Base-by-base conservation (phyloP, 2,113 vertebrate genomes). In the Oophaga pumilio region DNA sequence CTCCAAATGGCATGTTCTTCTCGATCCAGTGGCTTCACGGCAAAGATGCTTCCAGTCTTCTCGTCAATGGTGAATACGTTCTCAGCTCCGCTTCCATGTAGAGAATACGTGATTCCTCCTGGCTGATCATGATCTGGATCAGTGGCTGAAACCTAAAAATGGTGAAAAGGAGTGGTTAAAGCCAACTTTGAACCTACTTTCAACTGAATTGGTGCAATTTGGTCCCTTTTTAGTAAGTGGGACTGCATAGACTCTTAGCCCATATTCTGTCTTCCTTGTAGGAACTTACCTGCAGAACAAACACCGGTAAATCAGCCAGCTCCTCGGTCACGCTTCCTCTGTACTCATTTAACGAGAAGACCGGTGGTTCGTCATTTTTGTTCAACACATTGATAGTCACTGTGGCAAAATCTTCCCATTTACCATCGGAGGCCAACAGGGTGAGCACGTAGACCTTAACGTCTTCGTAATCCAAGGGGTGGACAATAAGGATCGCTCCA, bases 311-410 rank as follows among this genome's bases (percentile, higher is more conserved):
- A 0, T 92, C 95, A 28, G 96, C 93, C 90, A 96, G 91, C 87
- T 97, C 96, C 87, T 98, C 97, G 0, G 94, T 96, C 0, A 97
- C 94, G 22, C 95, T 96, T 90, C 96, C 96, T 77, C 96, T 96
- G 91, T 97, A 98, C 90, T 98, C 96, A 1, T 90, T 96, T 77
- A 95, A 93, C 1, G 96, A 95, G 84, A 97, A 98, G 84, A 97
- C 94, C 0, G 97, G 97, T 11, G 95, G 95, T 91, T 97, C 96
- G 17, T 98, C 97, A 9, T 98, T 98, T 92, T 96, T 97, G 94
- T 97, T 97, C 2, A 97, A 89, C 26, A 97, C 91, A 52, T 90
- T 96, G 53, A 97, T 95, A 13, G 95, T 90, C 78, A 95, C 89
- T n/a, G 94, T 91, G 7, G 96, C 92, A 88, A 96, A 96, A 91